phyloP scores from a whole-genome alignment of 1,140 invertebrate species.

The Achroia grisella region DNA sequence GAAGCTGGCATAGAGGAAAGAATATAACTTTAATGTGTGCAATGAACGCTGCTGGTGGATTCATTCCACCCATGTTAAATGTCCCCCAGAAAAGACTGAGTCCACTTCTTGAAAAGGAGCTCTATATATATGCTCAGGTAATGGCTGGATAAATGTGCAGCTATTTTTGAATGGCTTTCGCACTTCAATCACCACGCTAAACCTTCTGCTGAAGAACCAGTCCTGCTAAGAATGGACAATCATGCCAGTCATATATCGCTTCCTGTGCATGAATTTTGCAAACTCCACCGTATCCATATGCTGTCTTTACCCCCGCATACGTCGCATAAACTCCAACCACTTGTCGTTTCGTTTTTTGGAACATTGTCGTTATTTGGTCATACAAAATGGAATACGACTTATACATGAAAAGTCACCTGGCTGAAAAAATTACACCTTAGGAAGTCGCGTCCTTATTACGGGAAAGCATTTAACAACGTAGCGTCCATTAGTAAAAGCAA shows the following conservation, averaged over 20 bases:
- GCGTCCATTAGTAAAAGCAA: too few species aligned
- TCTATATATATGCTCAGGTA: too few species aligned
- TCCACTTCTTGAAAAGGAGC: too few species aligned
- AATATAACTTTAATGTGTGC: too few species aligned
- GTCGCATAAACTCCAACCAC: slow-evolving; percentile 51
- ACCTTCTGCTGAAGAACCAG: too few species aligned
- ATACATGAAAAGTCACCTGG: slow-evolving; percentile 64
- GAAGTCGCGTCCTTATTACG: too few species aligned
- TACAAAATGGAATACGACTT: slow-evolving; percentile 36
- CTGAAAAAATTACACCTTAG: too few species aligned
- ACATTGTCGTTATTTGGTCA: slow-evolving; percentile 53
- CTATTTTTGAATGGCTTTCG: too few species aligned
- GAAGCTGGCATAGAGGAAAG: neutral
- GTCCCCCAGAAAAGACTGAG: slow-evolving; percentile 37
- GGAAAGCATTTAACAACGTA: too few species aligned
- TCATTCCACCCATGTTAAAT: slow-evolving; percentile 32
- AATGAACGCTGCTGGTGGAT: too few species aligned
- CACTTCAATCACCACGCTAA: too few species aligned
- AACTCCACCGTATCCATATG: slow-evolving; percentile 41
- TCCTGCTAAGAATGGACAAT: slow-evolving; percentile 32
- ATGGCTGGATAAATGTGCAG: too few species aligned
- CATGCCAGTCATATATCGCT: slow-evolving; percentile 30
- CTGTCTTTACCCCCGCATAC: slow-evolving; percentile 40
- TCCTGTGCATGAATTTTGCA: slow-evolving; percentile 29
- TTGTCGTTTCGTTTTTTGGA: slow-evolving; percentile 47